Base-by-base conservation (phyloP, 2,113 vertebrate genomes). In the Sylvietta virens region DNA sequence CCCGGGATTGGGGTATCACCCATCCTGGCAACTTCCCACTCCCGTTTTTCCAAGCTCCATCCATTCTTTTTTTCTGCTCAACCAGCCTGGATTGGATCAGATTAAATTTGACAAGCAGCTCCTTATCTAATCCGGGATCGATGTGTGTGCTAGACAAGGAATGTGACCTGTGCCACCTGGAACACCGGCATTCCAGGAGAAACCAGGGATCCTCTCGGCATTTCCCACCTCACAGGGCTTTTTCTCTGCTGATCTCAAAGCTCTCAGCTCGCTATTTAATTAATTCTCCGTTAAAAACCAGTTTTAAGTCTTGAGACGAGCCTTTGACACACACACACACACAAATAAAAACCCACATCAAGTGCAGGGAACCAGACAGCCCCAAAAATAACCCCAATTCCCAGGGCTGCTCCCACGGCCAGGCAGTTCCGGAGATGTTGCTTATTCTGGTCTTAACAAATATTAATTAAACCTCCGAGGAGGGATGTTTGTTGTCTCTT, bases 401-500 rank as follows among this genome's bases (percentile, higher is more conserved):
- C 89, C 91, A 60, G 21, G 6, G 67, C 90, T 86, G 76, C 77
- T 0, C 44, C 37, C 61, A 69, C 6, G 10, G 42, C 83, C 48
- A 57, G 35, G 77, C 64, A 16, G 47, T 24, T 33, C 91, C 8
- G 19, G 64, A 88, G 91, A 56, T 1, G 11, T 4, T 27, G 54
- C 39, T 82, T 90, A 20, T 54, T 94, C 67, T 21, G n/a, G 60
- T 56, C 39, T 73, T 71, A 47, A 70, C 82, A 70, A 88, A 60
- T 70, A 67, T 71, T 94, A 94, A 94, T 92, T 94, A 91, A 94
- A 65, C 81, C 91, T 80, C 91, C 6, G 35, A 94, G 91, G 84
- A 79, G 54, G 66, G 70, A 30, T 71, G 37, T 92, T 95, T 94
- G 70, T 89, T 94, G 93, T 79, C 31, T 88, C 61, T 76, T 54